phyloP scores from a whole-genome alignment of 2,113 vertebrate species.

The Pandion haliaetus region DNA sequence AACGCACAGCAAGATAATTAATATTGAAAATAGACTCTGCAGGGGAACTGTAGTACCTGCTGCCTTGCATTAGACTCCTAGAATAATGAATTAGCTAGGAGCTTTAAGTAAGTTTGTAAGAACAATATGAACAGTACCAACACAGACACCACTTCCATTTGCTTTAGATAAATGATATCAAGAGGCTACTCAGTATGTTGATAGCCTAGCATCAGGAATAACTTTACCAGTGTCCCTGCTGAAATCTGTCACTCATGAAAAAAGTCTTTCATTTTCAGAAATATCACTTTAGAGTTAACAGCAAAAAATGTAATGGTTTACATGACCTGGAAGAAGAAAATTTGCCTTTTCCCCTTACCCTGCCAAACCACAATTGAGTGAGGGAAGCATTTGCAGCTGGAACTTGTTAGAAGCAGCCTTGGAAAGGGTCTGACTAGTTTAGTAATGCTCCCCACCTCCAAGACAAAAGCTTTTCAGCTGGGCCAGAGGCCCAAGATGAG shows the following conservation, averaged over 20 bases:
- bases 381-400: background rate
- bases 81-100: slow-evolving; percentile 21
- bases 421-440: background rate
- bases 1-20: slow-evolving; percentile 71
- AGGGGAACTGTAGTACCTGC: slow-evolving; percentile 56
- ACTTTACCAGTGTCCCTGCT: background rate
- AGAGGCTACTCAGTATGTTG: background rate
- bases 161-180: background rate
- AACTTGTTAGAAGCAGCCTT: background rate
- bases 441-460: background rate
- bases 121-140: background rate
- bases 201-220: background rate
- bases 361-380: background rate
- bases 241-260: background rate
- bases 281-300: background rate
- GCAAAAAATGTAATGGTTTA: background rate
- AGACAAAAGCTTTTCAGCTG: background rate
- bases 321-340: background rate
- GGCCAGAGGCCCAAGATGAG: background rate
- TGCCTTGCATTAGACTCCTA: background rate
- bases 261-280: background rate
- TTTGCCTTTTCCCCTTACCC: background rate
- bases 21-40: slow-evolving; percentile 69
- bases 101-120: slow-evolving; percentile 12
- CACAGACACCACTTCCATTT: background rate